Base-by-base conservation (phyloP, 2,888 invertebrate species). In the Scelioninae gen. 1 region DNA sequence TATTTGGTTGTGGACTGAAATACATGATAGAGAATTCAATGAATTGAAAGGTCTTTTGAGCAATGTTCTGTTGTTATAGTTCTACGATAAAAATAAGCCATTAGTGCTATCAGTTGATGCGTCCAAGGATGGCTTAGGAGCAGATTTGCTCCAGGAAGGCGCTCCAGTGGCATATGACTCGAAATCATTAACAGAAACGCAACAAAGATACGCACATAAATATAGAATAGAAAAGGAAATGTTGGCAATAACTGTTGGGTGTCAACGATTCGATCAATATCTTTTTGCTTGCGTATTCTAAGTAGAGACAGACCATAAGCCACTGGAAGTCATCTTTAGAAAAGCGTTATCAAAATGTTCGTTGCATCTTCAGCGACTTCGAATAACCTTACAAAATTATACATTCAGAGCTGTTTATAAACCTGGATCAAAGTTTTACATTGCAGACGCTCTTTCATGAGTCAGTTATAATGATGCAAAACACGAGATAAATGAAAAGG, bases 91-190 rank as follows among this genome's bases (percentile, higher is more conserved):
- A 16, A 69, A 60, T 23, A 79, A 58, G 31, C 65, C 43, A 3
- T 13, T 76, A 31, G 15, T 29, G 0, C 15, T 76, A 9, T 76
- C 76, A 2, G 66, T 76, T 0, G 76, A 75, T 45, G 71, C 65
- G 34, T 83, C 84, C 5, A 76, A 75, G 31, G 38, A 74, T 32
- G 84, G 83, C 0, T 40, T 85, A 56, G 83, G 82, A 6, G 83
- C 77, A 0, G 83, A 84, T 7, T 6, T 89, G 0, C 51, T 89
- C 10, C 89, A 89, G 82, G 74, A 87, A 53, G 68, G 76, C 15
- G 76, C 74, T 66, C 90, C 91, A 6, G 82, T 90, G 23, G 88
- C 87, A 7, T 92, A 89, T 84, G 83, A 81, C 5, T 82, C 83
- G 0, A 84, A 76, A 45, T 43, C 80, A 2, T 23, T 85, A 49